Evolutionary conservation across 2,113 vertebrate genomes (phyloP).

Genomic region (Oxygymnocypris stewartii): DNA sequence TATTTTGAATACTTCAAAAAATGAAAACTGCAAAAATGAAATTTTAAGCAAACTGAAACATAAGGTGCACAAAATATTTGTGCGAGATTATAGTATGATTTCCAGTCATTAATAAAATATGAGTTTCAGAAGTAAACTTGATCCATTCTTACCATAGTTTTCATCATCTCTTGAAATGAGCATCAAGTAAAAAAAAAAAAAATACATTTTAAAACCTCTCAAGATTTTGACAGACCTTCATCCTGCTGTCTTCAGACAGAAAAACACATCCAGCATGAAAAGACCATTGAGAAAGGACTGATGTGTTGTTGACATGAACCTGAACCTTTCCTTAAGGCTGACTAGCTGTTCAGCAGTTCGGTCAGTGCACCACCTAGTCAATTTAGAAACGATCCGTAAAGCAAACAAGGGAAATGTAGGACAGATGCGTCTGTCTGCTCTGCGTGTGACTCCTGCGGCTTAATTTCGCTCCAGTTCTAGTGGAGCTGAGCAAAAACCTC

Average conservation of each 20-base stretch:
- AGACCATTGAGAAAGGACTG: not conserved
- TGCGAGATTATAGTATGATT: not conserved
- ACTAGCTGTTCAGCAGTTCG: not conserved
- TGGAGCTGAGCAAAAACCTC: constrained; percentile 8
- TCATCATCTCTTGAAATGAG: not conserved
- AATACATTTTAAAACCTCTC: not conserved
- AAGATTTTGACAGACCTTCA: not conserved
- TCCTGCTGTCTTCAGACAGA: not conserved
- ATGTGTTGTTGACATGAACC: not conserved
- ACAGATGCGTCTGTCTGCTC: not conserved
- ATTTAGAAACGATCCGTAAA: not conserved
- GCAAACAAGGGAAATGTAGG: constrained; percentile 4
- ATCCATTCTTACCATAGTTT: not conserved
- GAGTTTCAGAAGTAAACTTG: not conserved
- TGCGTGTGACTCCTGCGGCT: not conserved
- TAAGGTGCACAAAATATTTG: not conserved
- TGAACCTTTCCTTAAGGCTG: not conserved
- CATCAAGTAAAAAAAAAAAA: not conserved
- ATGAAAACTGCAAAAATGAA: not conserved
- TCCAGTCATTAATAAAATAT: not conserved
- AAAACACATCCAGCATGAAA: not conserved
- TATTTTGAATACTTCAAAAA: too few relatives aligned
- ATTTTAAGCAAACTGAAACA: not conserved
- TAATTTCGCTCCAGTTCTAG: constrained; percentile 5
- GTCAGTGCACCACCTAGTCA: not conserved